Base-by-base conservation (phyloP, 2,113 vertebrate genomes). In the Indicator indicator region DNA sequence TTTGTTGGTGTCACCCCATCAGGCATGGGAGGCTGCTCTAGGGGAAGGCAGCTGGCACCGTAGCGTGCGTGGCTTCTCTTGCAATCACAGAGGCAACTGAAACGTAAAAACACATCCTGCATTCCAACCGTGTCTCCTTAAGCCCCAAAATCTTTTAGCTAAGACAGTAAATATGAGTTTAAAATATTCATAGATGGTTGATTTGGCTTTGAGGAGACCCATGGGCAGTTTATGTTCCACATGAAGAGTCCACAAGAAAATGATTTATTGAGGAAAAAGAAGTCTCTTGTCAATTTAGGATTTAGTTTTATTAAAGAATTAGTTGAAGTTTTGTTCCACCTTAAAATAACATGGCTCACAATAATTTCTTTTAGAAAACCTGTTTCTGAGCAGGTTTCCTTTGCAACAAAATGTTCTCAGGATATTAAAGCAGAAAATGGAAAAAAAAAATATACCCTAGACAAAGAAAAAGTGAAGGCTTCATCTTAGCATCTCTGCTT, bases 41-140 rank as follows among this genome's bases (percentile, higher is more conserved):
- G 74, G 3, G 17, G 70, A 16, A 76, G 71, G 67, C 71, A 69
- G 88, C 76, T 5, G 50, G 11, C 38, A 0, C 9, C 0, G 0
- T 21, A 12, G 40, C 0, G 5, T 83, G 82, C 16, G 3, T 60
- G 83, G 83, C 88, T n/a, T 27, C 77, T 69, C 73, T 1, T 4
- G 84, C 79, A 5, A 1, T 12, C 5, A 0, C 21, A 0, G 75
- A 27, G 86, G 2, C 46, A 78, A 2, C 10, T 60, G 81, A 58
- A 40, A 54, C 75, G 68, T n/a, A 48, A 76, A 89, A 81, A 65
- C 62, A 6, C 30, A 52, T 28, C 88, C 81, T 24, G 7, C 54
- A 95, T 96, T 96, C 96, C 73, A 64, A 19, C 33, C 79, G 1
- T 91, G 65, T 56, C 88, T 83, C 62, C 76, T 83, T 95, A 83